Conservation (phyloP, 2,888 invertebrate species). For the Hetaerina titia region DNA sequence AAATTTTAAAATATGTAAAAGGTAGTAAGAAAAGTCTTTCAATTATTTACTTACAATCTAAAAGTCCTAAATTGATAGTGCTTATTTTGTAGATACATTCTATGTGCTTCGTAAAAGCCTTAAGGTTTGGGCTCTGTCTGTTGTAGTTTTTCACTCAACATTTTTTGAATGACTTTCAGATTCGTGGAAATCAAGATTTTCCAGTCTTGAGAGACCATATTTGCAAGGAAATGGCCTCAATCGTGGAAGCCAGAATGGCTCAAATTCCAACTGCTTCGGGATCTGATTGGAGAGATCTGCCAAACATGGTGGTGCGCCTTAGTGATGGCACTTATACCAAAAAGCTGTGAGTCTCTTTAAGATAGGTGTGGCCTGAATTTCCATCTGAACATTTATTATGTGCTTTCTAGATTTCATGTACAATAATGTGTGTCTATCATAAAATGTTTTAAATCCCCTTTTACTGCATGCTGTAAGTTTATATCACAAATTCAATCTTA, state of each 20-base stretch:
- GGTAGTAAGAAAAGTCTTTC: too few species aligned
- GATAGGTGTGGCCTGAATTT: too few species aligned
- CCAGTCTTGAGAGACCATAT: conserved; percentile 86
- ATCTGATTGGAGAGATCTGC: conserved; percentile 92
- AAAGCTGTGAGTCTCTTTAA: conserved; percentile 78
- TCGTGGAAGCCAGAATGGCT: conserved; percentile 88
- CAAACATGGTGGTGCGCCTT: conserved; percentile 85
- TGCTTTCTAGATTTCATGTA: background rate
- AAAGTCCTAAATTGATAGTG: too few species aligned
- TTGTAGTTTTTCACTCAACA: background rate
- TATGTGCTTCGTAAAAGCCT: too few species aligned
- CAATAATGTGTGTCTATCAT: background rate
- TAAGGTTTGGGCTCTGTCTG: background rate
- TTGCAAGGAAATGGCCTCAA: conserved; percentile 90
- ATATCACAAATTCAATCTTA: background rate
- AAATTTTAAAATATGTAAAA: too few species aligned
- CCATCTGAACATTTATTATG: background rate
- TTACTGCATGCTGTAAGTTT: background rate
- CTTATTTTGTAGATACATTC: too few species aligned
- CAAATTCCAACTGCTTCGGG: conserved; percentile 87
- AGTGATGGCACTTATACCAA: conserved; percentile 85
- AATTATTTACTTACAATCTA: too few species aligned
- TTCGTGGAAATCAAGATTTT: conserved; percentile 81
- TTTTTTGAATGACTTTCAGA: conserved; percentile 74
- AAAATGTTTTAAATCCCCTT: background rate